Evolutionary conservation across 1,140 invertebrate species (phyloP).

Genomic region (Cephus cinctus): DNA sequence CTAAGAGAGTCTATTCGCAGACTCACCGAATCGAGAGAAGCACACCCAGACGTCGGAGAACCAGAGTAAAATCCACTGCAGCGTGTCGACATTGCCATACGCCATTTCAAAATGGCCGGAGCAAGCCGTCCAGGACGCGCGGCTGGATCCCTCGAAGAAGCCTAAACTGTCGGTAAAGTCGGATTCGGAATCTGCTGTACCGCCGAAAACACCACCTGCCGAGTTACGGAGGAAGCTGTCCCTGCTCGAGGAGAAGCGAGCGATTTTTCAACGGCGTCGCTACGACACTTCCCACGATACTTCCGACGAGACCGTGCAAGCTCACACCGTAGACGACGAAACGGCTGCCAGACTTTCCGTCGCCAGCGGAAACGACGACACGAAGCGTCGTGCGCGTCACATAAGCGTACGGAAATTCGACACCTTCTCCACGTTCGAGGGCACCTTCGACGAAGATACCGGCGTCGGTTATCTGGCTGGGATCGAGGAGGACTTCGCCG

Average conservation of each 20-base stretch:
- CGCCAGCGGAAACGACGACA: conserved; percentile 6
- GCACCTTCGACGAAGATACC: conserved; percentile 44
- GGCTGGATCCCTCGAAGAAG: conserved; percentile 21
- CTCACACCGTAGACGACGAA: conserved; percentile 24
- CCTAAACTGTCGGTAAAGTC: conserved; percentile 25
- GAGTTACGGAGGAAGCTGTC: conserved; percentile 37
- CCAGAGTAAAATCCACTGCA: background rate
- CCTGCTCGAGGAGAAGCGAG: conserved; percentile 37
- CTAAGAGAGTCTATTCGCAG: too few species aligned
- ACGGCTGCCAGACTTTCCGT: conserved; percentile 6
- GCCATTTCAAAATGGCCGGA: conserved; percentile 40
- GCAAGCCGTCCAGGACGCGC: conserved; percentile 17
- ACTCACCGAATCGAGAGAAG: background rate
- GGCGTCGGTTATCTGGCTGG: conserved; percentile 39
- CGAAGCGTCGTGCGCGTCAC: conserved; percentile 35
- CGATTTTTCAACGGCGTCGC: conserved; percentile 41
- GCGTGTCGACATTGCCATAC: conserved; percentile 36
- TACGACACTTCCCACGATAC: conserved; percentile 33
- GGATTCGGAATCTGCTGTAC: conserved; percentile 30
- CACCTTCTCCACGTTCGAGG: conserved; percentile 46
- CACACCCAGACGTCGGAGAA: background rate
- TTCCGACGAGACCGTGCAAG: conserved; percentile 36
- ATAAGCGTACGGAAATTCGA: conserved; percentile 50
- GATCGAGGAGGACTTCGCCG: conserved; percentile 37
- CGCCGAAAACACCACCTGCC: conserved; percentile 27